These are phyloP conservation scores for Dicrurus megarhynchus DNA, from an alignment of 2,113 vertebrate species.

Conservation along the genomic window DNA sequence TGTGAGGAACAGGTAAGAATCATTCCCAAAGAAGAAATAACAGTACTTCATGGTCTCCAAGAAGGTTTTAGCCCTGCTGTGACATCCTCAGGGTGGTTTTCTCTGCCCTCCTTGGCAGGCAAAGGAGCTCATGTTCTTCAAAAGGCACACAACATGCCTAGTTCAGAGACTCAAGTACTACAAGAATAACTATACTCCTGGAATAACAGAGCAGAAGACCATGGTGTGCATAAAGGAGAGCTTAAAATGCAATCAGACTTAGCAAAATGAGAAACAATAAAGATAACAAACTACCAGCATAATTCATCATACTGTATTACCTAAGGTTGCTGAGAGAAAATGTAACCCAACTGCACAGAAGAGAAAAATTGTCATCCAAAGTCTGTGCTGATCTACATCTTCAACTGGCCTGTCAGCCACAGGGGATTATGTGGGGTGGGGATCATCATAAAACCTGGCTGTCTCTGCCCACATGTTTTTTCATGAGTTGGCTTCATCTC, in stretches of 20 bases:
- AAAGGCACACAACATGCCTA: not conserved
- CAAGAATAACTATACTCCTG: not conserved
- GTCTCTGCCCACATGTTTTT: not conserved
- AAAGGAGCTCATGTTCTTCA: not conserved
- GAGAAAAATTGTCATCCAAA: not conserved
- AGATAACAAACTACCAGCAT: not conserved
- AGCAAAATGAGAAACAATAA: not conserved
- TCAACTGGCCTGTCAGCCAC: not conserved
- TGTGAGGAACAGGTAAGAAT: not conserved
- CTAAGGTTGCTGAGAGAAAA: not conserved
- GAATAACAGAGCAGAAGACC: not conserved
- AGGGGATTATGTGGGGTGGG: not conserved
- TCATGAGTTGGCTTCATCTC: slow-evolving; percentile 19
- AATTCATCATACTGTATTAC: not conserved
- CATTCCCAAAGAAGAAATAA: not conserved
- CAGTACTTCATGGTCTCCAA: not conserved
- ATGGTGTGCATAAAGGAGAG: not conserved
- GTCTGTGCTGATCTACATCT: not conserved
- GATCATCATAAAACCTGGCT: not conserved
- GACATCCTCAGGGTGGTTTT: not conserved
- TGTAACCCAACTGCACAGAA: not conserved
- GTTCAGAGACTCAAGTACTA: not conserved
- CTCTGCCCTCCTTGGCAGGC: not conserved
- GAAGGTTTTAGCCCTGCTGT: not conserved
- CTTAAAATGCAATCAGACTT: not conserved